These are phyloP conservation scores for Helicoverpa armigera DNA, from an alignment of 1,140 invertebrate species.

Conservation along the genomic window DNA sequence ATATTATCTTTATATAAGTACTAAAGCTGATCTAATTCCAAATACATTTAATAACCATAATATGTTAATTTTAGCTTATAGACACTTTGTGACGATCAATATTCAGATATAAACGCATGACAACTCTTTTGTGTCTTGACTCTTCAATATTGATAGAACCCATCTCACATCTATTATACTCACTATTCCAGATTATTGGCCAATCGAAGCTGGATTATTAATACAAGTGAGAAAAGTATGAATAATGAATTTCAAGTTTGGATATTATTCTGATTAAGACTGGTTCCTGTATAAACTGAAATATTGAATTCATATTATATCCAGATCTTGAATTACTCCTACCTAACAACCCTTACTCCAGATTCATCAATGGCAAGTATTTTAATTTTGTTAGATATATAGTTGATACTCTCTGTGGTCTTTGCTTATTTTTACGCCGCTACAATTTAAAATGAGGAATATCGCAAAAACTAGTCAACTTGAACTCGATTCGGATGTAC, in stretches of 20 bases:
- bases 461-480: no score
- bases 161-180: background rate
- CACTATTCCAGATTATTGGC: constrained; percentile 12
- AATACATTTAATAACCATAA: constrained; percentile 31
- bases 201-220: background rate
- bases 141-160: constrained; percentile 3
- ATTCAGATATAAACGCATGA: constrained; percentile 48
- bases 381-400: background rate
- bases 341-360: background rate
- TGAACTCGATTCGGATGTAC: no score
- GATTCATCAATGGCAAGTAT: background rate
- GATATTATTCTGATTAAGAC: background rate
- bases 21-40: constrained; percentile 38
- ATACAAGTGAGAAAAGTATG: background rate
- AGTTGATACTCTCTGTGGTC: no score
- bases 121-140: constrained; percentile 40
- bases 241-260: constrained; percentile 9
- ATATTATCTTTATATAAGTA: constrained; percentile 50
- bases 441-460: no score
- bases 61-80: constrained; percentile 47
- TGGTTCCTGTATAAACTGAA: background rate
- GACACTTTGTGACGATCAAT: constrained; percentile 47
- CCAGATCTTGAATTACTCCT: background rate
- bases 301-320: background rate
- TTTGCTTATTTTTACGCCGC: no score